Percentiles rank a stretch among this genome's conserved stretches.
Evolutionary conservation across 2,113 vertebrate genomes (phyloP).

Genomic region (Entomyzon cyanotis): DNA sequence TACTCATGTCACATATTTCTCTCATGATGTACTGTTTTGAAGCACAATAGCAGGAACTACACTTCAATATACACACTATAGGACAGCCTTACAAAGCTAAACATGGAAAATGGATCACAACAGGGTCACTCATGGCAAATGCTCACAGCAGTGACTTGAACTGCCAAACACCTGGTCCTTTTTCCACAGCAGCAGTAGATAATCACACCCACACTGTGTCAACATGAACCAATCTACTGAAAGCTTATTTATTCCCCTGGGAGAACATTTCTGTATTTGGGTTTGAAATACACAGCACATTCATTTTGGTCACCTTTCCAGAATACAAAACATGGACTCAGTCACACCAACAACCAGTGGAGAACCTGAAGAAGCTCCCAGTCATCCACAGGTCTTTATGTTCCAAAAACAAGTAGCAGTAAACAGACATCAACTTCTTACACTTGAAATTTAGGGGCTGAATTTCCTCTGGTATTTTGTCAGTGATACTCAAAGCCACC

Average conservation of each 20-base stretch:
- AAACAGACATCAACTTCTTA: background rate
- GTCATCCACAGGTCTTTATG: background rate
- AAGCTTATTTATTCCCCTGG: background rate
- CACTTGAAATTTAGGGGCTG: background rate
- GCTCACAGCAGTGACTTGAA: background rate
- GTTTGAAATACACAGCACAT: background rate
- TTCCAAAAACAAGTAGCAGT: background rate
- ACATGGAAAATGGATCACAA: background rate
- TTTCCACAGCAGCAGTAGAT: background rate
- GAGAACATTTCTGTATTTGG: background rate
- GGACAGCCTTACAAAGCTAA: background rate
- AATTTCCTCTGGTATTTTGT: background rate
- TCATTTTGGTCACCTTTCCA: background rate
- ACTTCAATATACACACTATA: background rate
- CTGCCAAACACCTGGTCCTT: background rate
- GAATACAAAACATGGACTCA: rapidly evolving
- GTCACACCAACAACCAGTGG: background rate
- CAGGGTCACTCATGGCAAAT: background rate
- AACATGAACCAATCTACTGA: background rate
- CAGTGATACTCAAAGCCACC: background rate
- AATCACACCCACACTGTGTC: background rate
- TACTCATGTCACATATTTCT: background rate
- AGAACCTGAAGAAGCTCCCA: background rate
- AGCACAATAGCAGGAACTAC: background rate
- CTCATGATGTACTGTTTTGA: background rate